These are phyloP conservation scores for Ophthalmolycus amberensis DNA, from an alignment of 2,113 vertebrate genomes.

Conservation along the genomic window DNA sequence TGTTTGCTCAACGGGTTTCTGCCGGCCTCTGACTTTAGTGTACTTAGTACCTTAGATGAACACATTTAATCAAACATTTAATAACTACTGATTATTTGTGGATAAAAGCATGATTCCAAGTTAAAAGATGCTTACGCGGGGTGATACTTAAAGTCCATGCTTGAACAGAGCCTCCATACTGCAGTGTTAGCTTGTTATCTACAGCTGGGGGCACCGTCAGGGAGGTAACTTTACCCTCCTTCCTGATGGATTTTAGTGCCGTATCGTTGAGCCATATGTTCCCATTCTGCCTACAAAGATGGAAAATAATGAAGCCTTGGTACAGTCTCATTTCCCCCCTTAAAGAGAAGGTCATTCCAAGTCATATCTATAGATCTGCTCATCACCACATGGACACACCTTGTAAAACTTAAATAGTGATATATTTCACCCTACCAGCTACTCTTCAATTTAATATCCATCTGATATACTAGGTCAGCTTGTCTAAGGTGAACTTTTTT, in stretches of 20 bases:
- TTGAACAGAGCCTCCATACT: conserved; percentile 17
- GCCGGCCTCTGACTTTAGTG: conserved; percentile 54
- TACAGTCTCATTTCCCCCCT: neutral
- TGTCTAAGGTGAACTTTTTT: neutral
- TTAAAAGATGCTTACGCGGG: conserved; percentile 58
- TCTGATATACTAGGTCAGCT: neutral
- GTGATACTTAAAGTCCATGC: conserved; percentile 66
- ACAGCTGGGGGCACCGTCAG: conserved; percentile 61
- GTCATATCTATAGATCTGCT: neutral
- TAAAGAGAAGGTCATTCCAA: neutral
- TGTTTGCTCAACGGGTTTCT: conserved; percentile 39
- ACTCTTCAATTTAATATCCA: neutral
- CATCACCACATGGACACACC: neutral
- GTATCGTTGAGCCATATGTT: conserved; percentile 70
- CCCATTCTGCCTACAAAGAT: conserved; percentile 48
- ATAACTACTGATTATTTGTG: neutral
- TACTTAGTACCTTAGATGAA: conserved; percentile 55
- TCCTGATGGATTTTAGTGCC: conserved; percentile 45
- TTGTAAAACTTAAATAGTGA: neutral
- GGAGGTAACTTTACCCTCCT: conserved; percentile 58
- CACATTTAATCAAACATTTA: neutral
- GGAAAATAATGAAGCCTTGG: neutral
- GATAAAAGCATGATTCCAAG: neutral
- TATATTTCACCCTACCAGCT: neutral
- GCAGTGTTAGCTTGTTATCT: conserved; percentile 60